Conservation (phyloP, 2,888 invertebrate species). For the Doris montereyensis region DNA sequence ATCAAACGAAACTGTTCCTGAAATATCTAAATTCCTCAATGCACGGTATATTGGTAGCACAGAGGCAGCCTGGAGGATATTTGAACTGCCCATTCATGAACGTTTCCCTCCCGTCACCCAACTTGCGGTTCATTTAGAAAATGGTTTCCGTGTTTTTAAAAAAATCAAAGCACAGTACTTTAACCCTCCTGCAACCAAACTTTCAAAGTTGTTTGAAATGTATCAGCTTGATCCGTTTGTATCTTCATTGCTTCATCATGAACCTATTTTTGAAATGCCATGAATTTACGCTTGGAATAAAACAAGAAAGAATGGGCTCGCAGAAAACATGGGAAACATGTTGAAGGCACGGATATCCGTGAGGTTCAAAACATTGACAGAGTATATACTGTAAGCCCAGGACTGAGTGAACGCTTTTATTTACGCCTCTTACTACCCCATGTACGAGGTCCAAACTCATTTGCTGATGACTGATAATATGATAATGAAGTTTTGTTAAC, state of each 20-base stretch:
- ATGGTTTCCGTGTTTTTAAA: not conserved
- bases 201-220: not conserved
- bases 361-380: not conserved
- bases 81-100: no score
- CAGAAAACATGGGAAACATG: not conserved
- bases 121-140: slow-evolving; percentile 49
- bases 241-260: not conserved
- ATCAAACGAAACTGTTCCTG: no score
- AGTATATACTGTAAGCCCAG: no score
- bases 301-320: not conserved
- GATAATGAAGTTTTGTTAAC: not conserved
- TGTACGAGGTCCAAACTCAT: not conserved
- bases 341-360: not conserved
- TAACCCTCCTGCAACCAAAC: not conserved
- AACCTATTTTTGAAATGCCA: not conserved
- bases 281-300: not conserved
- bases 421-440: not conserved
- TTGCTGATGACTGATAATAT: not conserved
- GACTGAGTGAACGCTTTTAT: not conserved
- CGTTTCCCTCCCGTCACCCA: slow-evolving; percentile 51
- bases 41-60: no score
- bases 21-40: slow-evolving; percentile 62
- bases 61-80: slow-evolving; percentile 68
- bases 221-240: not conserved
- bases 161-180: not conserved